Evolutionary conservation across 1,140 invertebrate species (phyloP).

Genomic region (Magallana ariakensis): DNA sequence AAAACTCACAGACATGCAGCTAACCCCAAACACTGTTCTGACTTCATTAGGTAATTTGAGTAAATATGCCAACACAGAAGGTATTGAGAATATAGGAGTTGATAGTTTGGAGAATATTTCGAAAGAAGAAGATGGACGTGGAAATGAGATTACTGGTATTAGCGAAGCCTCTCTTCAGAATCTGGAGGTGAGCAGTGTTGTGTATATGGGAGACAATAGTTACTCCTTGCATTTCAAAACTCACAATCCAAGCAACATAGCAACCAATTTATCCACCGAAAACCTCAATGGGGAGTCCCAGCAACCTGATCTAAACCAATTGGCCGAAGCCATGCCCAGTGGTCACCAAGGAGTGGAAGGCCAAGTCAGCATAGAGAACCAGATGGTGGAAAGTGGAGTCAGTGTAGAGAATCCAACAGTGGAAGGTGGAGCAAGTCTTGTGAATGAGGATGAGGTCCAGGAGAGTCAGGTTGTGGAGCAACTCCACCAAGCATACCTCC

Average conservation of each 20-base stretch:
- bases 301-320: background rate
- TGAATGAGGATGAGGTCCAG: slow-evolving; percentile 21
- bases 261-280: background rate
- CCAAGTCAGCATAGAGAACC: background rate
- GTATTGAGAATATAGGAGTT: slow-evolving; percentile 10
- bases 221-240: slow-evolving; percentile 11
- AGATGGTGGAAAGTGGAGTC: background rate
- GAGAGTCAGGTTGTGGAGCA: slow-evolving; percentile 36
- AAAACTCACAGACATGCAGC: background rate
- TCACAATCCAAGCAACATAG: background rate
- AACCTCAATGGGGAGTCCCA: background rate
- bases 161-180: background rate
- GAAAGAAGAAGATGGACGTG: slow-evolving; percentile 21
- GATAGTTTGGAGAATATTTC: background rate
- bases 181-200: background rate
- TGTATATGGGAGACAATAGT: slow-evolving; percentile 12
- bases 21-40: background rate
- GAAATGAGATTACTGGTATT: background rate
- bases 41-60: slow-evolving; percentile 12
- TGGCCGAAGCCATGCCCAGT: background rate
- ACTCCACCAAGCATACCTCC: slow-evolving; percentile 20
- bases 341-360: background rate
- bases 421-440: background rate
- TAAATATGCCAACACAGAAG: slow-evolving; percentile 30
- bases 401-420: background rate